Evolutionary conservation across 1,140 invertebrate genomes (phyloP), one percentile per base, ranked within the genome.

Genomic region (Zaprionus tsacasi): DNA sequence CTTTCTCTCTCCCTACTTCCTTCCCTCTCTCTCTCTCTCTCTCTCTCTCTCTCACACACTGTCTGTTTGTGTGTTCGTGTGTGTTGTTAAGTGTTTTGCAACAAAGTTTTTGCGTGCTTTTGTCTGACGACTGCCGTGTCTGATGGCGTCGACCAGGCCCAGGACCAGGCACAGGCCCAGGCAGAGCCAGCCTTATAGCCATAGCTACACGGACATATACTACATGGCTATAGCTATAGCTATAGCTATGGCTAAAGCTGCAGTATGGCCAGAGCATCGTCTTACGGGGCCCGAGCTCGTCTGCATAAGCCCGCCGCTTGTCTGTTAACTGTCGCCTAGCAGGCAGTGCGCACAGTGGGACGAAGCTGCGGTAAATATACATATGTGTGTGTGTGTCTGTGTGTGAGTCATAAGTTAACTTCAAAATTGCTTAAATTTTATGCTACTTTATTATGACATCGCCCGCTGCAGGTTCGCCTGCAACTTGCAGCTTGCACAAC

Each of bases 51-150:
- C 27, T 56, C 13, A 15, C 15, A 17, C 12, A 50, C 8, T 38
- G n/a, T 21, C 12, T 40, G 11, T 21, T n/a, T 63, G 25, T 63
- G 25, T 63, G 59, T 59, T 21, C 21, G 60, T 40, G 56, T 79
- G 57, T 70, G 50, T 58, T 56, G 67, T 79, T 88, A 87, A 87
- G 83, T 88, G 83, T 88, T 87, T 82, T 87, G 83, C 83, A 88
- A 87, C 83, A 88, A 87, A 87, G 83, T 87, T 87, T 80, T 87
- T 88, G 70, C 74, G 60, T 82, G 82, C 76, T 82, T 81, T 87
- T 82, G 82, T 87, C 82, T 75, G 77, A 69, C 48, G 63, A 68
- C 58, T 75, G 48, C 66, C 27, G 65, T 57, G n/a, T 48, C 69
- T 38, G 68, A 12, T 59, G 60, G 54, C 60, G 33, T 45, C 57